A percentile compares a stretch with the other conserved stretches of the same genome.
Conservation (phyloP, 2,113 vertebrate genomes). For the Syrrhaptes paradoxus region DNA sequence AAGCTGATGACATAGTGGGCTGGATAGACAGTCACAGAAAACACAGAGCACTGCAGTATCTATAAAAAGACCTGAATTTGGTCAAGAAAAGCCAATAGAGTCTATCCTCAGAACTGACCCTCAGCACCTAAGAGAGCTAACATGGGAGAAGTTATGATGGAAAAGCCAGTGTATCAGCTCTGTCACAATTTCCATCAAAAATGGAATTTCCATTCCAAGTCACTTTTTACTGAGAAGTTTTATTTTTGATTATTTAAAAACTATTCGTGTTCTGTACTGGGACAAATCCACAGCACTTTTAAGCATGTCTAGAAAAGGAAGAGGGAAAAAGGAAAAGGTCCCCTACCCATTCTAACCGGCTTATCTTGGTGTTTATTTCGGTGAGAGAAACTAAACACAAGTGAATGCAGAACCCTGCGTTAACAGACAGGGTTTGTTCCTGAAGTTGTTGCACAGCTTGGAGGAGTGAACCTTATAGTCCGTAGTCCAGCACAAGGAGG, state of each 20-base stretch:
- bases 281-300: background rate
- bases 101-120: background rate
- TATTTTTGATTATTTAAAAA: background rate
- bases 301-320: background rate
- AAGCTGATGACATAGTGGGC: background rate
- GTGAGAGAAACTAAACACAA: background rate
- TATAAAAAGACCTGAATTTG: background rate
- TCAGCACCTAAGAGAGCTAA: background rate
- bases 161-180: background rate
- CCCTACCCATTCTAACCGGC: background rate
- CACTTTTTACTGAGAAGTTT: background rate
- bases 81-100: background rate
- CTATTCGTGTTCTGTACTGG: background rate
- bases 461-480: background rate
- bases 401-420: background rate
- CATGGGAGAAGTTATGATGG: background rate
- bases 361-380: background rate
- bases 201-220: background rate
- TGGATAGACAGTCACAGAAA: background rate
- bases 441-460: background rate
- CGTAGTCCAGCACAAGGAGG: background rate
- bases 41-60: background rate
- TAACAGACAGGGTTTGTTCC: background rate
- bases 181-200: background rate
- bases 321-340: background rate